Conservation (phyloP, 2,113 vertebrate genomes). For the Heterotis niloticus region DNA sequence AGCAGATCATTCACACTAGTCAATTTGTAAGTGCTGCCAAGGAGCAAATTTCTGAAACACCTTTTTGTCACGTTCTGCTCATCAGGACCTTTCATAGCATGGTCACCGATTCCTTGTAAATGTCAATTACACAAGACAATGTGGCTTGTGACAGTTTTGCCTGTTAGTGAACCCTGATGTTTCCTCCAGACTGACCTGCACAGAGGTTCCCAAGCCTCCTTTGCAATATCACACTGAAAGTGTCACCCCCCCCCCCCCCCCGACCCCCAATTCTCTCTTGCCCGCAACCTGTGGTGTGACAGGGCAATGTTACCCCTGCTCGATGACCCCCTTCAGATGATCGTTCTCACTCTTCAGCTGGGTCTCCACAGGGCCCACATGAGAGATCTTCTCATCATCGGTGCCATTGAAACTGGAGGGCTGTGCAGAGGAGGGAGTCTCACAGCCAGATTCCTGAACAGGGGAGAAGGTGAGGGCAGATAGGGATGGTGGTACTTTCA, state of each 20-base stretch:
- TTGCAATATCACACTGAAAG: neutral
- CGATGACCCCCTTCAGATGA: slow-evolving; percentile 79
- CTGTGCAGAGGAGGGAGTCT: slow-evolving; percentile 75
- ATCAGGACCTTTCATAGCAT: neutral
- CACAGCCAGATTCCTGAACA: slow-evolving; percentile 72
- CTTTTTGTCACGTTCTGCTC: no score
- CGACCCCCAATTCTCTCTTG: no score
- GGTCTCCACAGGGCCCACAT: slow-evolving; percentile 63
- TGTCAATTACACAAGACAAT: neutral
- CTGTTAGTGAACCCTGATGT: slow-evolving; percentile 1
- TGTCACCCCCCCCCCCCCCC: neutral
- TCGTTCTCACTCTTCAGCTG: slow-evolving; percentile 84
- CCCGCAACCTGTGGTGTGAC: no score
- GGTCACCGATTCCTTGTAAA: neutral
- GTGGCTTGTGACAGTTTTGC: neutral
- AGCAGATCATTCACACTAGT: no score
- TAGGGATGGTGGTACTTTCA: neutral
- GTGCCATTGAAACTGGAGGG: slow-evolving; percentile 92
- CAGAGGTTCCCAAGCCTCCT: neutral
- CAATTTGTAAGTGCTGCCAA: no score
- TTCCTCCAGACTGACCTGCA: neutral
- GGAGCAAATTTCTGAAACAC: no score
- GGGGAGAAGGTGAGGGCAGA: neutral
- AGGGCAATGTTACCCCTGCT: slow-evolving; percentile 73
- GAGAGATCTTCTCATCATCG: slow-evolving; percentile 87